Percentiles rank a stretch among this genome's conserved stretches.
Conservation (phyloP, 2,797 vertebrate species). For the Manis crassicaudata region DNA sequence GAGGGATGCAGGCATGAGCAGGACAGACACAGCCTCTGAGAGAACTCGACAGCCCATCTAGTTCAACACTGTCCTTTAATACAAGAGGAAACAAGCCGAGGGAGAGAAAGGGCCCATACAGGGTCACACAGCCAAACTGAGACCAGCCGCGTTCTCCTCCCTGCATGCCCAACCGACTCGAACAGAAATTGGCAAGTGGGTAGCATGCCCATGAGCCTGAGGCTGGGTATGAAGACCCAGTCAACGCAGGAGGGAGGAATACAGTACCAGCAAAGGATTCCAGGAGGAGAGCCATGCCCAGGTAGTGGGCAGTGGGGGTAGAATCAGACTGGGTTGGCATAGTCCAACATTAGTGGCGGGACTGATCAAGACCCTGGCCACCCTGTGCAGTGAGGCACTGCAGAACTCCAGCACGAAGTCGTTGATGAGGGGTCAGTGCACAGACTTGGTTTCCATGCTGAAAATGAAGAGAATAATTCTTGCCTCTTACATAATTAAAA, state of each 20-base stretch:
- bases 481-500: slow-evolving; percentile 19
- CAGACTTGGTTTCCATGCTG: fast-evolving
- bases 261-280: neutral
- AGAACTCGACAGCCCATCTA: neutral
- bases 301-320: too few relatives aligned
- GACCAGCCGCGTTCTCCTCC: neutral
- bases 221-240: neutral
- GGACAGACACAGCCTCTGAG: neutral
- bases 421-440: neutral
- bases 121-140: neutral
- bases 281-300: neutral
- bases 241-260: neutral
- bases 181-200: neutral
- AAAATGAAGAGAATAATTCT: slow-evolving; percentile 26
- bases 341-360: neutral
- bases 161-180: fast-evolving
- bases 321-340: neutral
- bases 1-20: neutral
- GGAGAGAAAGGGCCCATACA: neutral
- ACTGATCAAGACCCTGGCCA: fast-evolving
- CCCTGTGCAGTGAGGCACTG: fast-evolving
- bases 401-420: neutral
- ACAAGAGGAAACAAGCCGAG: neutral
- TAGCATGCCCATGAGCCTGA: fast-evolving
- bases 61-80: neutral